These are phyloP conservation scores for Schizaphis graminum DNA, from an alignment of 2,888 invertebrate species.

Conservation along the genomic window DNA sequence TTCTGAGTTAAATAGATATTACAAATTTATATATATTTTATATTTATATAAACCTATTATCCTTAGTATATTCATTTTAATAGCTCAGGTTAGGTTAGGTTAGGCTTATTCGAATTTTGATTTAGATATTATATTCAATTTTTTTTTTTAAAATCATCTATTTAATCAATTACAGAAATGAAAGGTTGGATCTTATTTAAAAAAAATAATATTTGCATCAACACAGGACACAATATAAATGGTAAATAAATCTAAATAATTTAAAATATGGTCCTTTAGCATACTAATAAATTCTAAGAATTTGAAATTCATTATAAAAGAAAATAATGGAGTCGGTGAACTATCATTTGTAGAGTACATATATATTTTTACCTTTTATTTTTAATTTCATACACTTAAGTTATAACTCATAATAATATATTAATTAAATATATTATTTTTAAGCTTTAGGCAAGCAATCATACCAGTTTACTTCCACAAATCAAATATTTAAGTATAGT, in stretches of 20 bases:
- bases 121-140: too few relatives aligned
- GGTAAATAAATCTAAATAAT: neutral
- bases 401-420: neutral
- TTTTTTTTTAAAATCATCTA: too few relatives aligned
- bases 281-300: neutral
- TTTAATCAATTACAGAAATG: neutral
- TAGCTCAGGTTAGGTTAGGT: too few relatives aligned
- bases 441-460: neutral
- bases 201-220: neutral
- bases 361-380: neutral
- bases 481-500: neutral
- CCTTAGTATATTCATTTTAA: neutral
- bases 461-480: neutral
- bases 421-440: neutral
- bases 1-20: too few relatives aligned
- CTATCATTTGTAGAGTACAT: neutral
- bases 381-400: neutral
- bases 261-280: neutral
- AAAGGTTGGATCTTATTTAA: neutral
- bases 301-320: neutral
- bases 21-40: too few relatives aligned
- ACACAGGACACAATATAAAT: neutral
- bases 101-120: neutral
- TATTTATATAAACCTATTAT: too few relatives aligned
- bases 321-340: neutral